Conservation (phyloP, 2,888 invertebrate species). For the Empis livida region DNA sequence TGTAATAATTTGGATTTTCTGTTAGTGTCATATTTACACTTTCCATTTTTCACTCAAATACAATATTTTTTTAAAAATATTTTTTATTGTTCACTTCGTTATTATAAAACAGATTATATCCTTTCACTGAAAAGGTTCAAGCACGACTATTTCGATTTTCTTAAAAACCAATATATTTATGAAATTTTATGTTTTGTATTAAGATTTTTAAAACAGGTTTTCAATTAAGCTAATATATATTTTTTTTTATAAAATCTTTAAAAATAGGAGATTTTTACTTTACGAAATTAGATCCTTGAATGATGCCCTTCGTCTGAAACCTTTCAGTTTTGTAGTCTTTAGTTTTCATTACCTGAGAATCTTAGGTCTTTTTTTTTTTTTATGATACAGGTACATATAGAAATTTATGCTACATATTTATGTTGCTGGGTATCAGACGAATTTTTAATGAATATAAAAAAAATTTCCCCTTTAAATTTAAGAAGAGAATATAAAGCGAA, state of each 20-base stretch:
- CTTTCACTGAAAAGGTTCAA: neutral
- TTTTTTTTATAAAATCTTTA: neutral
- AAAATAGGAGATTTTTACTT: neutral
- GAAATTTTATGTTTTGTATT: neutral
- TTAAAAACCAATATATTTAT: neutral
- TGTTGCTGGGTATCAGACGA: no score
- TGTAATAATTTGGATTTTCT: neutral
- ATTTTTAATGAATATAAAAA: no score
- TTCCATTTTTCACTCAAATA: conserved; percentile 13
- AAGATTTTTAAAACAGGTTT: neutral
- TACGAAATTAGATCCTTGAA: conserved; percentile 28
- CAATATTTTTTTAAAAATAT: conserved; percentile 3
- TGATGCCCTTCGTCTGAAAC: conserved; percentile 41
- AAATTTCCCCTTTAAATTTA: no score
- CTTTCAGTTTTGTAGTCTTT: conserved; percentile 34
- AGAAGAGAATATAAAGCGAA: no score
- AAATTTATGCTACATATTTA: no score
- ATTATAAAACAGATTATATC: no score
- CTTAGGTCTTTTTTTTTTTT: no score
- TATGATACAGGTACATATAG: no score
- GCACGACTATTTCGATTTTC: neutral
- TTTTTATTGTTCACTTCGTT: neutral
- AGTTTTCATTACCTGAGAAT: no score
- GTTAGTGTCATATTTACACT: neutral
- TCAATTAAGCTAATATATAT: neutral